Evolutionary conservation across 2,888 invertebrate species (phyloP).

Genomic region (Melanchra persicariae): DNA sequence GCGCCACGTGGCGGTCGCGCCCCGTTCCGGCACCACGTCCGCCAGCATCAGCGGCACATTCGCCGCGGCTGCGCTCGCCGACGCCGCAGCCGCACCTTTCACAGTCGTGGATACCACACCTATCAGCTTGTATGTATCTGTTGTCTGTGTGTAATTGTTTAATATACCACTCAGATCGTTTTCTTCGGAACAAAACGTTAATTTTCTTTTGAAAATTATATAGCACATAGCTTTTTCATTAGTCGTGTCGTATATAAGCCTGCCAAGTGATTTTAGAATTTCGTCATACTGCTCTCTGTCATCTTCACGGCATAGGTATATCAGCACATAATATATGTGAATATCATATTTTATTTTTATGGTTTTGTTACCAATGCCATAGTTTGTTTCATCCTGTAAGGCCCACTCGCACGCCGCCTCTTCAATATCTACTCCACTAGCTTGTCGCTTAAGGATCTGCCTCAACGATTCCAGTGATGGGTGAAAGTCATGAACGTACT

Average conservation of each 20-base stretch:
- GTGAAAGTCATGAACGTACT: conserved; percentile 35
- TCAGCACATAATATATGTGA: conserved; percentile 50
- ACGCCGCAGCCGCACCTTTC: conserved; percentile 31
- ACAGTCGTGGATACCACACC: conserved; percentile 40
- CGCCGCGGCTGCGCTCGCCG: conserved; percentile 18
- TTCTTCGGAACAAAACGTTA: conserved; percentile 21
- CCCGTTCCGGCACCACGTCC: conserved; percentile 44
- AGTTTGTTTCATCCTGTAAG: not conserved
- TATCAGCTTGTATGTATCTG: not conserved
- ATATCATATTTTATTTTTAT: not conserved
- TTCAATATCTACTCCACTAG: conserved; percentile 24
- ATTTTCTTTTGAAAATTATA: not conserved
- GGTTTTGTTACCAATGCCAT: not conserved
- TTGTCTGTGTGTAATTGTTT: not conserved
- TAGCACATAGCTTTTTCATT: not conserved
- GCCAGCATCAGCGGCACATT: conserved; percentile 57
- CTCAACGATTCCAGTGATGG: conserved; percentile 26
- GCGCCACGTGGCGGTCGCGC: conserved; percentile 24
- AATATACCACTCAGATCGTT: conserved; percentile 15
- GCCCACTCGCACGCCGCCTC: conserved; percentile 45
- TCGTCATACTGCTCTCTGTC: not conserved
- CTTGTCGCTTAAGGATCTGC: conserved; percentile 37
- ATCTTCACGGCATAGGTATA: conserved; percentile 3
- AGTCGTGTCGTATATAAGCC: fast-evolving
- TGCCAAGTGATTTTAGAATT: fast-evolving